Conservation (phyloP, 1,140 invertebrate genomes). For the Yoshiicerus persimilis region DNA sequence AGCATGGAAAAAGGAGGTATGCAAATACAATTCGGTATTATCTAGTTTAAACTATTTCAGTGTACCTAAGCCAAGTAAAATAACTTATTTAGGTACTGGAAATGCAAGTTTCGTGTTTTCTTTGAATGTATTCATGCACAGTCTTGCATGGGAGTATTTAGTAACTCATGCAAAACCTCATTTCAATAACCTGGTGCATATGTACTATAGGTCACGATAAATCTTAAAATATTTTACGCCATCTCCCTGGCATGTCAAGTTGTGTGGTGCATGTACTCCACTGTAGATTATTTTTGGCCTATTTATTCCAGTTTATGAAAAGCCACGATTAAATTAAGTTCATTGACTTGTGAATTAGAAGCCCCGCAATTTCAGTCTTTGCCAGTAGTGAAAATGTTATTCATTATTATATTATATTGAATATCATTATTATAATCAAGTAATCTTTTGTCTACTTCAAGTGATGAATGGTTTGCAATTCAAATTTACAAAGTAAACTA, state of each 20-base stretch:
- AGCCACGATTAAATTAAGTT: background rate
- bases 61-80: too few species aligned
- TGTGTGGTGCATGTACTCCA: background rate
- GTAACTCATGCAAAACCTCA: too few species aligned
- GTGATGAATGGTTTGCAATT: background rate
- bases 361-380: background rate
- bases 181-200: too few species aligned
- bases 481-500: background rate
- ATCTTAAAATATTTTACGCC: background rate
- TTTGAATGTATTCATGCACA: too few species aligned
- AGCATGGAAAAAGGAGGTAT: slow-evolving; percentile 45
- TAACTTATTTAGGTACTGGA: too few species aligned
- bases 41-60: too few species aligned
- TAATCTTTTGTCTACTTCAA: background rate
- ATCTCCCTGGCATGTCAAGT: too few species aligned
- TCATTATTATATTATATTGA: too few species aligned
- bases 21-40: too few species aligned
- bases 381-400: background rate
- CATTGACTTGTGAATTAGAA: background rate
- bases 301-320: background rate
- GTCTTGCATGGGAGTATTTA: too few species aligned
- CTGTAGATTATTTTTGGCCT: background rate
- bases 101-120: too few species aligned
- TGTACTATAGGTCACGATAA: background rate
- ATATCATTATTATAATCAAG: background rate